Conservation (phyloP, 1,140 invertebrate genomes). For the Aphelenchoides avenae region DNA sequence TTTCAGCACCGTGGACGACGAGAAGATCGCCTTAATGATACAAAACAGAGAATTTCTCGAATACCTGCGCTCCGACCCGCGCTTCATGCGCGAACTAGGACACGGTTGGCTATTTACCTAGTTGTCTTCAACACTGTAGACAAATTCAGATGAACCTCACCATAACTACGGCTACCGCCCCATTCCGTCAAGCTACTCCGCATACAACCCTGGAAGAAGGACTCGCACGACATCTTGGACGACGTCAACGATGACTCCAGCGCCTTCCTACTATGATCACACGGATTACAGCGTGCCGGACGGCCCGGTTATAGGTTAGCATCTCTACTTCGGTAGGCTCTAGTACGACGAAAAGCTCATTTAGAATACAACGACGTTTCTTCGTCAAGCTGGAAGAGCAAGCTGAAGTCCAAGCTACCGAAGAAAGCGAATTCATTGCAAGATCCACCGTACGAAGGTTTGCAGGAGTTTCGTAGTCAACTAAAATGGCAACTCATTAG, state of each 20-base stretch:
- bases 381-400: neutral
- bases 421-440: constrained; percentile 8
- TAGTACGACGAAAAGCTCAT: too few species aligned
- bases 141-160: constrained; percentile 3
- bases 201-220: too few species aligned
- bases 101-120: neutral
- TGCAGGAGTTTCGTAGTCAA: too few species aligned
- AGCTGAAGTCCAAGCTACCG: constrained; percentile 16
- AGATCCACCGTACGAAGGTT: constrained; percentile 11
- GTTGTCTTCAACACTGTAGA: neutral
- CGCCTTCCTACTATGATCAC: constrained; percentile 2
- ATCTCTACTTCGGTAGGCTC: too few species aligned
- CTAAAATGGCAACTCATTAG: too few species aligned
- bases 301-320: too few species aligned
- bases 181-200: too few species aligned
- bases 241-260: constrained; percentile 2
- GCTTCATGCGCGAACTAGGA: constrained; percentile 27
- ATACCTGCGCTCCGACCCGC: constrained; percentile 33
- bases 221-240: too few species aligned
- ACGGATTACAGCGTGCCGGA: too few species aligned
- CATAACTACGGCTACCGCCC: too few species aligned
- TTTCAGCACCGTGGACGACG: constrained; percentile 44
- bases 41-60: constrained; percentile 46
- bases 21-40: constrained; percentile 46
- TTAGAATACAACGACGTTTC: too few species aligned